A percentile compares a stretch with the other conserved stretches of the same genome.
Evolutionary conservation across 2,888 invertebrate genomes (phyloP).

Genomic region (Philhelius pedissequus): DNA sequence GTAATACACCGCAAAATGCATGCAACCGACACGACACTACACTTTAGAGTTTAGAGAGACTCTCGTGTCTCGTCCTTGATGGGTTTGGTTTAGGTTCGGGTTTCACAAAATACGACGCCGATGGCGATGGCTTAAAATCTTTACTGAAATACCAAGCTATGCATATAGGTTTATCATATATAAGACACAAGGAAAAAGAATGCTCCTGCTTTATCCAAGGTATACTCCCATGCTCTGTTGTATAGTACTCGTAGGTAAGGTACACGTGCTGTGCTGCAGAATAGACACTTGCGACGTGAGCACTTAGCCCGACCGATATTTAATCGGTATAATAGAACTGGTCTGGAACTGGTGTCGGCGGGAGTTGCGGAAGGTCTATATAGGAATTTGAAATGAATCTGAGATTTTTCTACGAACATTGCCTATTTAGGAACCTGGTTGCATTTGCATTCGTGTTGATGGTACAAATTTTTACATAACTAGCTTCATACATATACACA

Average conservation of each 20-base stretch:
- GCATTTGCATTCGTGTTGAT: constrained; percentile 40
- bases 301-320: constrained; percentile 59
- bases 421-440: constrained; percentile 22
- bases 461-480: constrained; percentile 28
- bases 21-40: constrained; percentile 38
- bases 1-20: constrained; percentile 30
- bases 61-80: constrained; percentile 3
- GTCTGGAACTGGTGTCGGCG: not conserved
- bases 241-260: too few relatives aligned
- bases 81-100: constrained; percentile 10
- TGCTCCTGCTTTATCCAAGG: not conserved
- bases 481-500: too few relatives aligned
- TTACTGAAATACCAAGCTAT: constrained; percentile 2
- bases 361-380: not conserved
- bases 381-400: not conserved
- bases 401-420: not conserved
- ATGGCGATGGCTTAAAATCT: constrained; percentile 41
- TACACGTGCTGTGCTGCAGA: constrained; percentile 56
- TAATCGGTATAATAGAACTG: constrained; percentile 11
- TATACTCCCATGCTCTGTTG: not conserved
- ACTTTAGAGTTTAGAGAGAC: constrained; percentile 5
- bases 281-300: constrained; percentile 65
- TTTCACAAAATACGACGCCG: constrained; percentile 24
- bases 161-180: constrained; percentile 15
- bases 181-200: not conserved